phyloP scores from a whole-genome alignment of 2,797 vertebrate species.

The Poeciliopsis infans region DNA sequence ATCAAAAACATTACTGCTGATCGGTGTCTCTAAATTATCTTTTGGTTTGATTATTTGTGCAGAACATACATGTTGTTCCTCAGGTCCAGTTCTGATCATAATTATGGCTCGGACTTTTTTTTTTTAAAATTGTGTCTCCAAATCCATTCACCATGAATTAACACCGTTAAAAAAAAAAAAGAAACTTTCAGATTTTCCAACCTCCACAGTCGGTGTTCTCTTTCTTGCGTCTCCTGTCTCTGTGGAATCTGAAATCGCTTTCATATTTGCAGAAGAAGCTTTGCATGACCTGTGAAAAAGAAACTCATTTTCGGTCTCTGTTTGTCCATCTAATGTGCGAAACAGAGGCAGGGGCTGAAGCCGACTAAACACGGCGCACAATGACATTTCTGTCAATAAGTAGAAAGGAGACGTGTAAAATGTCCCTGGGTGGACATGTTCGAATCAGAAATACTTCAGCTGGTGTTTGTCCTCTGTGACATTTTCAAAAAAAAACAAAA shows the following conservation, averaged over 20 bases:
- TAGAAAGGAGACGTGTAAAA: constrained; percentile 16
- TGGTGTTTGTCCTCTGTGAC: constrained; percentile 52
- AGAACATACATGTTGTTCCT: background rate
- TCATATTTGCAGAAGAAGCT: constrained; percentile 57
- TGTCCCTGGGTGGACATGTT: background rate
- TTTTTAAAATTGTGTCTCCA: background rate
- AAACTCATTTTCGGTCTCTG: constrained; percentile 40
- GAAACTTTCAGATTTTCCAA: background rate
- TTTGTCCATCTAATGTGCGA: constrained; percentile 49
- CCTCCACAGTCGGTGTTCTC: constrained; percentile 21
- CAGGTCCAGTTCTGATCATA: background rate
- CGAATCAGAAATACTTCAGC: constrained; percentile 6
- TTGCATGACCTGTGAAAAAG: constrained; percentile 46
- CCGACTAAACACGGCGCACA: constrained; percentile 17
- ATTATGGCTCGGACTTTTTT: background rate
- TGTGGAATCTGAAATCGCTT: constrained; percentile 45
- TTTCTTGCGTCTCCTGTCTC: constrained; percentile 8
- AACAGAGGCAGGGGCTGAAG: constrained; percentile 10
- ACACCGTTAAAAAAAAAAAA: background rate
- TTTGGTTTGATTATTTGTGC: background rate
- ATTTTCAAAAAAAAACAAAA: constrained; percentile 32
- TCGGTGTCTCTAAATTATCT: background rate
- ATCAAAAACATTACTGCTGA: background rate
- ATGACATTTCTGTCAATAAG: constrained; percentile 27
- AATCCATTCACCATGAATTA: no score